Evolutionary conservation across 2,888 invertebrate species (phyloP).

Genomic region (Bellardia bayeri): DNA sequence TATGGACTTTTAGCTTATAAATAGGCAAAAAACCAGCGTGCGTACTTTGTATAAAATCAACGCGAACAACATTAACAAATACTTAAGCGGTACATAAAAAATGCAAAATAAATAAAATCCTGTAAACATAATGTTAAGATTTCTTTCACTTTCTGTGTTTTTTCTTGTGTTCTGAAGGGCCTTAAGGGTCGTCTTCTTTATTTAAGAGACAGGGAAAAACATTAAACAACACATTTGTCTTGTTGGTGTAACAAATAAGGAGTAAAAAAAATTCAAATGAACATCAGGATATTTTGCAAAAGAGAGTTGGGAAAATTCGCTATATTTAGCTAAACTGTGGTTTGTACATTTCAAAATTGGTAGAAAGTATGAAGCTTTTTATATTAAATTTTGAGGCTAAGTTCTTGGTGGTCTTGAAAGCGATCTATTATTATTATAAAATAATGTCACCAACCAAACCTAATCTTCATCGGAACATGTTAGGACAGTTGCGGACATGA

Average conservation of each 20-base stretch:
- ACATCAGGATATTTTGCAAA: constrained; percentile 69
- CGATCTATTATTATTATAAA: no score
- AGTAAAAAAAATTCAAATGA: constrained; percentile 80
- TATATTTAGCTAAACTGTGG: no score
- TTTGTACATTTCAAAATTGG: no score
- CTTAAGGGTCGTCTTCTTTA: constrained; percentile 61
- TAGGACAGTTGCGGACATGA: no score
- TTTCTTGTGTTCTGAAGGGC: constrained; percentile 29
- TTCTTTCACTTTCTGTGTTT: constrained; percentile 39
- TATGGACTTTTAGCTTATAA: constrained; percentile 31
- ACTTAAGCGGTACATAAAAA: constrained; percentile 76
- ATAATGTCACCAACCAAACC: no score
- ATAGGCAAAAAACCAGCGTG: constrained; percentile 70
- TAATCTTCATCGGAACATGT: no score
- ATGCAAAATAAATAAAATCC: constrained; percentile 65
- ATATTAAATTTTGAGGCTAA: no score
- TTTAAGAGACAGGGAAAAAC: constrained; percentile 12
- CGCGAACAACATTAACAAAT: constrained; percentile 81
- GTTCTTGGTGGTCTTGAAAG: no score
- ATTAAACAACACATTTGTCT: constrained; percentile 64
- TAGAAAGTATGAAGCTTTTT: no score
- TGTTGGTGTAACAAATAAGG: constrained; percentile 41
- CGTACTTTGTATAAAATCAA: constrained; percentile 75
- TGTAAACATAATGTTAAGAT: constrained; percentile 64
- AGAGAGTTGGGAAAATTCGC: not conserved